Base-by-base conservation (phyloP, 2,888 invertebrate species). In the Drosophila demipolita region DNA sequence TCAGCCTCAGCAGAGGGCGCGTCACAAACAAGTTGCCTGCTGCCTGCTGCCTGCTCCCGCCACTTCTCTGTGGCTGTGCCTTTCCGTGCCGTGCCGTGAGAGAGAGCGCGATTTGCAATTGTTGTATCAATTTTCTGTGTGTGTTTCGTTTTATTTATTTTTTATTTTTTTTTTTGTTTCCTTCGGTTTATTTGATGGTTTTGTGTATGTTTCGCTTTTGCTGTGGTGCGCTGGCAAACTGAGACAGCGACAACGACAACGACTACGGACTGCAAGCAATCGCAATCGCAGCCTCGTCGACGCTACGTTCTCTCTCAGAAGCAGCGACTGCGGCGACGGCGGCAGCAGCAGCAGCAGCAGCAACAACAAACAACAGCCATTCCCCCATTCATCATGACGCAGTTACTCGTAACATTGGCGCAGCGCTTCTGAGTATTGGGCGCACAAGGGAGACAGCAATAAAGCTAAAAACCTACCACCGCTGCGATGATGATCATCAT, bases 371-470 rank as follows among this genome's bases (percentile, higher is more conserved):
- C 74, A 72, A 66, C 70, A 65, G 74, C 78, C 66, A 71, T 68
- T 64, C 70, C 75, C 75, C 75, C 75, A 82, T 75, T 78, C 82
- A 80, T 80, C 79, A 80, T 83, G 76, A 83, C 68, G 74, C 81
- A 69, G 71, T 78, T 69, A 68, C 49, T 72, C 77, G 78, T 73
- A 79, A 65, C 68, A 77, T 82, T 80, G 83, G 68, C 66, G 68
- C 73, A 70, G 58, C 64, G 52, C 49, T 40, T 7, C 35, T 40
- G 49, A 32, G 36, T 49, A 15, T 11, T 36, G 59, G n/a, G 57
- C n/a, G 75, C 40, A 53, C 29, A 65, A 85, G 38, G 57, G 86
- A 76, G 90, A 88, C 61, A 70, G 66, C 75, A 60, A 69, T 73
- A 85, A 40, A 20, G 45, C 23, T 60, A 69, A 32, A 50, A 42